Base-by-base conservation (phyloP, 2,888 invertebrate genomes). In the Epinotia demarniana region DNA sequence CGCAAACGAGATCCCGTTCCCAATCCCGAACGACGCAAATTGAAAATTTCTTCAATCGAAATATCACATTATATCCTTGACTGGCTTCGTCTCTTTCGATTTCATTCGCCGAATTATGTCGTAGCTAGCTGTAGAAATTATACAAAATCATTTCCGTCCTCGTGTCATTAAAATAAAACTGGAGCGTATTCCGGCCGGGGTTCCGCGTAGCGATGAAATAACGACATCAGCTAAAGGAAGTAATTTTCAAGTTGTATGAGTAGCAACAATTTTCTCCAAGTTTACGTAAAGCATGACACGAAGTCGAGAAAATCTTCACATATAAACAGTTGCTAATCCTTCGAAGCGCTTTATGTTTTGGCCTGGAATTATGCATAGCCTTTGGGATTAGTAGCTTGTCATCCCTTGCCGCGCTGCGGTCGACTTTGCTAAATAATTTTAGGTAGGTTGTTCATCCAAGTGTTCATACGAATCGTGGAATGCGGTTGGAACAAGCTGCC, bases 311-410 rank as follows among this genome's bases (percentile, higher is more conserved):
- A 89, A 89, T 86, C 87, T 87, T 83, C 86, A 84, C 88, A 89
- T 88, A 86, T 89, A 90, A 91, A 89, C 90, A 90, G 87, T 82
- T 81, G 86, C 83, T 92, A 93, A 92, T 90, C 92, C 90, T 78
- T 81, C 80, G 83, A 82, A 89, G 86, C 89, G 89, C 87, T 91
- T 89, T 91, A 90, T 90, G 91, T 90, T 90, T 89, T 85, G 85
- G 87, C 88, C 85, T 83, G 89, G 90, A 89, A 92, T 92, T 92
- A 92, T 92, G 90, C 92, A 90, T 88, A 90, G 89, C 91, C 90
- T 85, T 73, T 77, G 87, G 90, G 92, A 91, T 92, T 92, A 91
- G 87, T 87, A 86, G 88, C 87, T 89, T 91, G 91, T 92, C 92
- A 89, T 90, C 88, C 88, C 88, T 83, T 84, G 87, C 88, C 87